phyloP scores from a whole-genome alignment of 2,113 vertebrate genomes.

The Ailurus styani region DNA sequence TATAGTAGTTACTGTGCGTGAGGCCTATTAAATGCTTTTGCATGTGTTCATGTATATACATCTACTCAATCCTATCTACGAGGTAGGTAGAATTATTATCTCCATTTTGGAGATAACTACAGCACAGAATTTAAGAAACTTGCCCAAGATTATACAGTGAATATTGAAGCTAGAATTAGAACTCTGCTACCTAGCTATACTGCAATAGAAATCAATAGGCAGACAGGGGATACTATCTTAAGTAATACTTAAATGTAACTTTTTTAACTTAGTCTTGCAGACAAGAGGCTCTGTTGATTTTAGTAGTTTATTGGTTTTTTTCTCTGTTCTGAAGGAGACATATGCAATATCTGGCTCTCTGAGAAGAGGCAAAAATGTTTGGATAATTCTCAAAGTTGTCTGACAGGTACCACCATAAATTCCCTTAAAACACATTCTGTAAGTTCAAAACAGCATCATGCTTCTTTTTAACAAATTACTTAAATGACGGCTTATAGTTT shows the following conservation, averaged over 20 bases:
- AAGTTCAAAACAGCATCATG: neutral
- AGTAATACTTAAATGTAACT: neutral
- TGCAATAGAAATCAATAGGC: neutral
- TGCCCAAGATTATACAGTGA: neutral
- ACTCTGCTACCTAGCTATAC: neutral
- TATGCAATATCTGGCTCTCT: neutral
- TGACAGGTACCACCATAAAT: neutral
- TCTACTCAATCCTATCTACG: neutral
- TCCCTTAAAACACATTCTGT: neutral
- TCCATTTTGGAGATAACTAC: neutral
- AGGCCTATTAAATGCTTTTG: neutral
- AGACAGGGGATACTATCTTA: neutral
- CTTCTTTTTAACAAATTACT: neutral
- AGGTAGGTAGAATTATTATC: neutral
- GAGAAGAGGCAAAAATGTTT: neutral
- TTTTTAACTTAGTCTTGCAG: neutral
- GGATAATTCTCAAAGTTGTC: neutral
- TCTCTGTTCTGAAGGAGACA: neutral
- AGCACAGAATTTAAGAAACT: neutral
- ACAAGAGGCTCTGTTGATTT: neutral
- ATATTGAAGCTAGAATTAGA: neutral
- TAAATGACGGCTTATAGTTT: neutral
- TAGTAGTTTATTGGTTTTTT: neutral
- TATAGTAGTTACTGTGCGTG: neutral
- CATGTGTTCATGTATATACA: neutral